Base-by-base conservation (phyloP, 1,140 invertebrate species). In the Radopholus similis region DNA sequence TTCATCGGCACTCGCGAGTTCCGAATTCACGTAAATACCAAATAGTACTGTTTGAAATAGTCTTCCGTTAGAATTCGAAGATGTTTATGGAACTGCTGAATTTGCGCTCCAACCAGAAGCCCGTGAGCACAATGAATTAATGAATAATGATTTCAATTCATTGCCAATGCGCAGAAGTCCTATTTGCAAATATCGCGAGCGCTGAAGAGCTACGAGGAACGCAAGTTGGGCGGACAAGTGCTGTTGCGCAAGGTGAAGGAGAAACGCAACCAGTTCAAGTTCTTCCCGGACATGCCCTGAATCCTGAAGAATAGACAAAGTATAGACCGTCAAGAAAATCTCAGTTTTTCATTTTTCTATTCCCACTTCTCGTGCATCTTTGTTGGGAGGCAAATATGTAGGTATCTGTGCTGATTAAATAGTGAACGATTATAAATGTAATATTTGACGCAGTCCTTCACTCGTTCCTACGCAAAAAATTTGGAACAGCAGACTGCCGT, bases 211-310 rank as follows among this genome's bases (percentile, higher is more conserved):
- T 64, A 51, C 34, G 60, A 64, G 32, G 53, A n/a, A 6, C 23
- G 38, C 4, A 3, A 49, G 28, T 34, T 62, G 30, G 37, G 30
- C 37, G 38, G 38, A 6, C 34, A 60, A 49, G 38, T 64, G 35
- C 28, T 60, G 57, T 28, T 60, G 28, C 57, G 57, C 18, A 64
- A 64, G 28, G 60, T 64, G 5, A 64, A 64, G 53, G 44, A 34
- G 38, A 64, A 64, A 35, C n/a, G 60, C 11, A 64, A 64, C 53
- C 60, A 64, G 28, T 64, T 64, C 30, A 53, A 64, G 21, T 64
- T 64, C 18, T 64, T 64, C n/a, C 60, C 60, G 9, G 60, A 64
- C 8, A 15, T 64, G 21, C 23, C 18, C 23, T 51, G 2, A 53
- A 56, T 56, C 38, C 54, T 4, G 28, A 56, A 34, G n/a, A 56